Percentiles rank a stretch among this genome's conserved stretches.
These are phyloP conservation scores for Callospermophilus lateralis DNA, from an alignment of 2,113 vertebrate species.

Conservation along the genomic window DNA sequence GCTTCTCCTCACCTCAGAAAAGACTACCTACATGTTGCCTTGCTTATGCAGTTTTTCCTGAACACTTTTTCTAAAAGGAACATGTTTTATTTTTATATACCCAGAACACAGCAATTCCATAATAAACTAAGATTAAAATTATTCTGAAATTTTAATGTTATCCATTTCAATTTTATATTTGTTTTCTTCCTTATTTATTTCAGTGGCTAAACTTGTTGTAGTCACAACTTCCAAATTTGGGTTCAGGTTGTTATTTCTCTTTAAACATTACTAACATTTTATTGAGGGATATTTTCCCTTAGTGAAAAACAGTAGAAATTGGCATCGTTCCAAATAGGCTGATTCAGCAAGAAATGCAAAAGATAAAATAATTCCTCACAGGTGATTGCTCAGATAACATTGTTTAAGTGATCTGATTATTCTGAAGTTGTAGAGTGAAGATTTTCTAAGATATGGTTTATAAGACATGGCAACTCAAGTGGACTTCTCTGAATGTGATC, in stretches of 20 bases:
- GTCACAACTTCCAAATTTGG: conserved; percentile 31
- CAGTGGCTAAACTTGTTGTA: conserved; percentile 1
- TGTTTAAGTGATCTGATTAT: no score
- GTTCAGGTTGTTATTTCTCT: conserved; percentile 34
- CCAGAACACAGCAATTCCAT: not conserved
- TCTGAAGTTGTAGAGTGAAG: no score
- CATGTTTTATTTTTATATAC: not conserved
- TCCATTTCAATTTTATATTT: not conserved
- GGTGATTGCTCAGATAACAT: no score
- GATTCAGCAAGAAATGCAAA: conserved; percentile 81
- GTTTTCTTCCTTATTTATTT: conserved; percentile 19
- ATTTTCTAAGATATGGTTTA: no score
- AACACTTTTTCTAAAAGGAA: not conserved
- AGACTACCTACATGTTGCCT: not conserved
- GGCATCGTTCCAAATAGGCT: conserved; percentile 71
- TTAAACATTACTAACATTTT: conserved; percentile 71
- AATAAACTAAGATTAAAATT: conserved; percentile 11
- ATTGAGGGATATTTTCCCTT: conserved; percentile 61
- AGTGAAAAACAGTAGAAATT: conserved; percentile 59
- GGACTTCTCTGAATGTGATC: no score
- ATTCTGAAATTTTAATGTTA: not conserved
- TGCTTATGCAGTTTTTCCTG: not conserved
- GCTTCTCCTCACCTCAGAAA: not conserved
- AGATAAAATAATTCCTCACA: no score
- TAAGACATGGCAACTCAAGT: no score